A percentile compares a stretch with the other conserved stretches of the same genome.
Evolutionary conservation across 2,888 invertebrate genomes (phyloP).

Genomic region (Leptinotarsa tumamoca): DNA sequence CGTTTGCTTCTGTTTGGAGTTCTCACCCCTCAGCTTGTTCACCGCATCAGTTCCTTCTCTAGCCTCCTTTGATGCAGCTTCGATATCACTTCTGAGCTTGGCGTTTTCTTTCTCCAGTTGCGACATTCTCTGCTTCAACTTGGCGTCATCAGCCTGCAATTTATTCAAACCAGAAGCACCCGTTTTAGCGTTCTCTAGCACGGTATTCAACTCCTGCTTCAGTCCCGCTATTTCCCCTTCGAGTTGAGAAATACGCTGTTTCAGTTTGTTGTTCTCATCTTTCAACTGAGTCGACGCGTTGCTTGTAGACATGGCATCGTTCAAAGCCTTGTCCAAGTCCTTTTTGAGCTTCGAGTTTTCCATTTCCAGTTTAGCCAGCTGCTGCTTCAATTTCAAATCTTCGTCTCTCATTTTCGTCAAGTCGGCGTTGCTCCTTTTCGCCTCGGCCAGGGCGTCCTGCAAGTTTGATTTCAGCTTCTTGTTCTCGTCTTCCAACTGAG

Average conservation of each 20-base stretch:
- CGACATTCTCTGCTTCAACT: conserved; percentile 49
- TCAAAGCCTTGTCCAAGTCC: conserved; percentile 36
- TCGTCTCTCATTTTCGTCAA: conserved; percentile 31
- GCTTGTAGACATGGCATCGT: conserved; percentile 26
- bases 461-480: conserved; percentile 46
- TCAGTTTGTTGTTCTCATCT: conserved; percentile 45
- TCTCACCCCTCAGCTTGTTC: conserved; percentile 45
- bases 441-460: conserved; percentile 43
- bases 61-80: conserved; percentile 41
- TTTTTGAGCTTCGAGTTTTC: conserved; percentile 40
- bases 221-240: conserved; percentile 40
- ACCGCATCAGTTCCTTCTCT: conserved; percentile 30
- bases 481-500: conserved; percentile 47
- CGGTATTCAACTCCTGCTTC: conserved; percentile 41
- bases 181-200: conserved; percentile 40
- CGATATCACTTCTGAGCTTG: conserved; percentile 42
- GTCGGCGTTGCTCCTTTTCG: conserved; percentile 38
- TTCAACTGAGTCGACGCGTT: conserved; percentile 26
- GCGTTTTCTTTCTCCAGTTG: conserved; percentile 50
- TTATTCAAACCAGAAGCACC: conserved; percentile 36
- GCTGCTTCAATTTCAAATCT: conserved; percentile 34
- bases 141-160: conserved; percentile 47
- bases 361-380: conserved; percentile 36
- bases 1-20: conserved; percentile 47
- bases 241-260: conserved; percentile 39